A percentile compares a stretch with the other conserved stretches of the same genome.
Conservation (phyloP, 1,140 invertebrate species). For the Drosophila repletoides region DNA sequence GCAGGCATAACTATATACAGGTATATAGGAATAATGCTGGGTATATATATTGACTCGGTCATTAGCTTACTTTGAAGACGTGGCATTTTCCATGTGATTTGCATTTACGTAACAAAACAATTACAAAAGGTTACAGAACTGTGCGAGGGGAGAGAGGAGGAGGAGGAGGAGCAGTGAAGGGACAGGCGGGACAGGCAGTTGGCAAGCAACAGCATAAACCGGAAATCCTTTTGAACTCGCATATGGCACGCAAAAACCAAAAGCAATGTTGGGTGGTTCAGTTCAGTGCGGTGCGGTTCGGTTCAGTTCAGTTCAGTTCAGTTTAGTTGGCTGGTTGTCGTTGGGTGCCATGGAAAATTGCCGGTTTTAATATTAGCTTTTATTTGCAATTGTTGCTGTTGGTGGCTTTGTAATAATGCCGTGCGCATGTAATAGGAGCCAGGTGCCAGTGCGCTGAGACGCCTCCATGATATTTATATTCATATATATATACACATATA, state of each 20-base stretch:
- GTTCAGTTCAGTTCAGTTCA: conserved; percentile 1
- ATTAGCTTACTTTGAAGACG: conserved; percentile 51
- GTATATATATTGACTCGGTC: conserved; percentile 63
- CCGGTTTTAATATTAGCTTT: conserved; percentile 79
- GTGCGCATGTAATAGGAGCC: conserved; percentile 77
- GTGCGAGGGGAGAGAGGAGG: neutral
- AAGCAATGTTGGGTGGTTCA: conserved; percentile 36
- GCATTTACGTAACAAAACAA: conserved; percentile 72
- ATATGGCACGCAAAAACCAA: conserved; percentile 76
- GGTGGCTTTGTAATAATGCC: conserved; percentile 75
- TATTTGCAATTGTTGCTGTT: conserved; percentile 70
- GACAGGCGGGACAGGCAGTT: conserved; percentile 8
- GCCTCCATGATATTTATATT: conserved; percentile 66
- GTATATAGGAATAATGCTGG: too few relatives aligned
- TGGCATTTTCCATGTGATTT: conserved; percentile 45
- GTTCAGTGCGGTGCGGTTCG: neutral
- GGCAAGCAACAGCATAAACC: conserved; percentile 67
- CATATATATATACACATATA: too few relatives aligned
- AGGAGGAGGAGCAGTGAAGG: too few relatives aligned
- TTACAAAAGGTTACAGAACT: conserved; percentile 56
- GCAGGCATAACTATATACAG: too few relatives aligned
- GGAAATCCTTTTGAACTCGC: conserved; percentile 78
- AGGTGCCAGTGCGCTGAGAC: conserved; percentile 74
- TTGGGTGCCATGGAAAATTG: conserved; percentile 71
- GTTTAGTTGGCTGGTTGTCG: conserved; percentile 32